These are phyloP conservation scores for Nyctereutes procyonoides DNA, from an alignment of 2,113 vertebrate species.

Conservation along the genomic window DNA sequence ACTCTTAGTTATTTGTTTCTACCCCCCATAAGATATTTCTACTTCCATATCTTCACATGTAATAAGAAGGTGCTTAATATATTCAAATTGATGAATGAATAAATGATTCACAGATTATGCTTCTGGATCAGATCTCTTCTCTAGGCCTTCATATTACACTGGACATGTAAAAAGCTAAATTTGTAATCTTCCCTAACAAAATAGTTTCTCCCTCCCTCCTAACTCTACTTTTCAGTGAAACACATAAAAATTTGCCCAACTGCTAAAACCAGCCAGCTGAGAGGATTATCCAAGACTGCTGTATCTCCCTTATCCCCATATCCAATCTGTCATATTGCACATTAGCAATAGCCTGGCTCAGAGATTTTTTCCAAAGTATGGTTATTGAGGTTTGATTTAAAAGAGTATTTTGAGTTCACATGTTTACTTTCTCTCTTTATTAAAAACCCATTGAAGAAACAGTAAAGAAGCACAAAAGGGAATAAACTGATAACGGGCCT, in stretches of 20 bases:
- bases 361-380: slow-evolving; percentile 10
- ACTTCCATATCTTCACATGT: neutral
- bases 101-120: neutral
- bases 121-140: neutral
- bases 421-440: slow-evolving; percentile 46
- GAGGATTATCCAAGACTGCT: neutral
- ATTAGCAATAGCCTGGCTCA: neutral
- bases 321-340: neutral
- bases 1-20: slow-evolving; percentile 4
- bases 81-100: neutral
- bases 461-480: neutral
- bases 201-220: neutral
- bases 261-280: neutral
- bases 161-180: slow-evolving; percentile 27
- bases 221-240: slow-evolving; percentile 45
- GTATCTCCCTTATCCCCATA: neutral
- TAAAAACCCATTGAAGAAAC: neutral
- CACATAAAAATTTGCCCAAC: neutral
- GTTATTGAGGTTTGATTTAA: slow-evolving; percentile 43
- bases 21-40: neutral
- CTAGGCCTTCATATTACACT: neutral
- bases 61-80: neutral
- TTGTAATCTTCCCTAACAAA: neutral
- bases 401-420: neutral
- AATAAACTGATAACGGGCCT: neutral